Conservation (phyloP, 2,797 vertebrate species). For the Coranthus polyacanthus region DNA sequence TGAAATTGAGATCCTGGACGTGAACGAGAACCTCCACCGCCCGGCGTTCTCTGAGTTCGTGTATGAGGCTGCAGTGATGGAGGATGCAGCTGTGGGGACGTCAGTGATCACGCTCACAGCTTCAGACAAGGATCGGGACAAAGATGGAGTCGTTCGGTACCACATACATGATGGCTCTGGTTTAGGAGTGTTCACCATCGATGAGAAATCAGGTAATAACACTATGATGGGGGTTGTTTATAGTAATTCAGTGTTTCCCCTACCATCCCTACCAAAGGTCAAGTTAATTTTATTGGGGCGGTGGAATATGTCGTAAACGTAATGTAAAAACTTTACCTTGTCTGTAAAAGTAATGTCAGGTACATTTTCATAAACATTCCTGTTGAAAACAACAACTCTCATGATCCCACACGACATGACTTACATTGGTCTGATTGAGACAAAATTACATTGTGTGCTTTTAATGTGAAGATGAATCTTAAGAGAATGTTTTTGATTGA, state of each 20-base stretch:
- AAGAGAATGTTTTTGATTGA: no score
- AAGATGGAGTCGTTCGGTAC: slow-evolving; percentile 92
- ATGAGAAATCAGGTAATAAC: slow-evolving; percentile 92
- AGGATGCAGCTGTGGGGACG: slow-evolving; percentile 89
- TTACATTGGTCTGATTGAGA: no score
- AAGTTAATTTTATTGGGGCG: no score
- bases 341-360: no score
- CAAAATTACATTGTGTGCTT: no score
- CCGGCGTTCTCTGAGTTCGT: slow-evolving; percentile 91
- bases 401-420: no score
- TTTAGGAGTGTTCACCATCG: slow-evolving; percentile 89
- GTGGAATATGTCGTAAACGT: no score
- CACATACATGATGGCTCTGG: slow-evolving; percentile 92
- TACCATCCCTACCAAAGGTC: no score
- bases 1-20: slow-evolving; percentile 91
- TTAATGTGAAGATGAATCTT: no score
- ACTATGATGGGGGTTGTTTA: accelerated
- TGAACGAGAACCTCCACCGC: slow-evolving; percentile 94
- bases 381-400: no score
- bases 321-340: no score
- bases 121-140: slow-evolving; percentile 89
- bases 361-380: no score
- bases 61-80: slow-evolving; percentile 88
- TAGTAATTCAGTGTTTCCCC: neutral
- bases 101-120: slow-evolving; percentile 87